These are phyloP conservation scores for Cyrtorhinus lividipennis DNA, from an alignment of 1,140 invertebrate genomes.

Conservation along the genomic window DNA sequence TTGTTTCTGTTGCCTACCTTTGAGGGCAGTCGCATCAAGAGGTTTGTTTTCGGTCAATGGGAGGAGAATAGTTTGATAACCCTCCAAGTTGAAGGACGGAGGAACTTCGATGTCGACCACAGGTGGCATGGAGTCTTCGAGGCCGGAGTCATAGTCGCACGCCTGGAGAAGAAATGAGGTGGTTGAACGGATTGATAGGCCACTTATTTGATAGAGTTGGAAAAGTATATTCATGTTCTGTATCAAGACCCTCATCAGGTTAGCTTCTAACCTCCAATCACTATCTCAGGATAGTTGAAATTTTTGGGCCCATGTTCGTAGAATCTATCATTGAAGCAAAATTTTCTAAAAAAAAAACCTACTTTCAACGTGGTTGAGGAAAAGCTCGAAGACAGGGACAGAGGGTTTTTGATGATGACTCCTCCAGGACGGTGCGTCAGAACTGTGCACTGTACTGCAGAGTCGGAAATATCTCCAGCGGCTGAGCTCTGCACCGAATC, in stretches of 20 bases:
- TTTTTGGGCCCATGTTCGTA: no score
- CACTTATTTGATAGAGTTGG: no score
- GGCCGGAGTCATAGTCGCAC: conserved; percentile 47
- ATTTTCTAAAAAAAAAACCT: no score
- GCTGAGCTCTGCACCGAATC: conserved; percentile 56
- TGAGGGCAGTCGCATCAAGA: conserved; percentile 64
- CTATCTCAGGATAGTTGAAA: no score
- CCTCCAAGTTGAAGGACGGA: conserved; percentile 62
- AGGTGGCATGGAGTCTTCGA: conserved; percentile 41
- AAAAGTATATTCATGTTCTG: no score
- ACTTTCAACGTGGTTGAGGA: conserved; percentile 25
- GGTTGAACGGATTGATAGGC: no score
- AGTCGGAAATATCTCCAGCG: conserved; percentile 38
- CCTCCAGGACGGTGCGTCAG: conserved; percentile 23
- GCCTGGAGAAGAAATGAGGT: no score
- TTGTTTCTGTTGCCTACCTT: conserved; percentile 30
- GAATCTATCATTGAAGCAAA: no score
- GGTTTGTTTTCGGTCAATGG: conserved; percentile 68
- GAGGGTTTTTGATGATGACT: conserved; percentile 41
- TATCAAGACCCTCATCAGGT: no score
- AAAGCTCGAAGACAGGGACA: conserved; percentile 27
- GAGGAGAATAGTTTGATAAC: conserved; percentile 60
- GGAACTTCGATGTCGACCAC: conserved; percentile 31
- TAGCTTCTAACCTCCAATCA: no score
- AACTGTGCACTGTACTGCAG: conserved; percentile 28